A percentile compares a stretch with the other conserved stretches of the same genome.
These are phyloP conservation scores for Saccostrea echinata DNA, from an alignment of 1,140 invertebrate genomes.

Conservation along the genomic window DNA sequence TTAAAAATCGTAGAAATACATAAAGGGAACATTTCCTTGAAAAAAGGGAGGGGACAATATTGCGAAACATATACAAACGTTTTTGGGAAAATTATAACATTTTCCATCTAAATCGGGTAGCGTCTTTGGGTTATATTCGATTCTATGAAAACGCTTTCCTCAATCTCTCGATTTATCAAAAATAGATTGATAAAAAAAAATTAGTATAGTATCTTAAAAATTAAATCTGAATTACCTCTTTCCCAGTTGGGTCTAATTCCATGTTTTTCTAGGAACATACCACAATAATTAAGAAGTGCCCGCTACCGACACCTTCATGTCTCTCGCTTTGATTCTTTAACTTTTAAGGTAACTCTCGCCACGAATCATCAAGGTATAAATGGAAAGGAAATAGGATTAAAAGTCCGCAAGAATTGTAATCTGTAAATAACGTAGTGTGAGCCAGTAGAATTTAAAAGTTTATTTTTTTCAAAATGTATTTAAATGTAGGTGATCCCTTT, in stretches of 20 bases:
- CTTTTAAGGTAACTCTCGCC: not conserved
- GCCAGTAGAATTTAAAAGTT: not conserved
- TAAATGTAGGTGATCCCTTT: not conserved
- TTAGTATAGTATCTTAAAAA: not conserved
- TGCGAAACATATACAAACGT: too few relatives aligned
- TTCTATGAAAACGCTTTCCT: too few relatives aligned
- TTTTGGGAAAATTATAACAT: too few relatives aligned
- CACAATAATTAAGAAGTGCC: not conserved
- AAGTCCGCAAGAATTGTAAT: slow-evolving; percentile 3
- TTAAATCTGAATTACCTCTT: not conserved
- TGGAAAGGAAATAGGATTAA: not conserved
- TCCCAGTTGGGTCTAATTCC: not conserved
- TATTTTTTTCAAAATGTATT: not conserved
- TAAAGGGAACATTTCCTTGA: too few relatives aligned
- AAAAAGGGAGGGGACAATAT: too few relatives aligned
- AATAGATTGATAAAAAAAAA: too few relatives aligned
- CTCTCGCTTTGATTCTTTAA: not conserved
- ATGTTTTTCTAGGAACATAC: not conserved
- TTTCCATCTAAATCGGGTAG: too few relatives aligned
- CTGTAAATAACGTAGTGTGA: not conserved
- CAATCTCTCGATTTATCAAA: too few relatives aligned
- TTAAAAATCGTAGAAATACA: too few relatives aligned
- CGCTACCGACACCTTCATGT: not conserved
- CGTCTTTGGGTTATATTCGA: too few relatives aligned
- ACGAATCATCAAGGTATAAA: not conserved